Evolutionary conservation across 2,113 vertebrate genomes (phyloP).

Genomic region (Circaetus cinerascens): DNA sequence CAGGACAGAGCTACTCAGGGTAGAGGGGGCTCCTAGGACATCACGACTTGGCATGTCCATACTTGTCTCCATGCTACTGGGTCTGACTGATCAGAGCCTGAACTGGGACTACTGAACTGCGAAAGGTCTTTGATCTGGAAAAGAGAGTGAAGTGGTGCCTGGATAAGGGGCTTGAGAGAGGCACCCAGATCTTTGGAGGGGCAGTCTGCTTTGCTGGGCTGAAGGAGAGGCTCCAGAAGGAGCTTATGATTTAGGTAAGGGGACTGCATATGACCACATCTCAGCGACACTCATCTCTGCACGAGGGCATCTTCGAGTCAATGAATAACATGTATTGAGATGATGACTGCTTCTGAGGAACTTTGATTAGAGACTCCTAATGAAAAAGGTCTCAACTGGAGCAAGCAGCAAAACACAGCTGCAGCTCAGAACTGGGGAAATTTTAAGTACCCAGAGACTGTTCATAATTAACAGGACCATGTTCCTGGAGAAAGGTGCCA

Average conservation of each 20-base stretch:
- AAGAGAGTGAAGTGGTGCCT: neutral
- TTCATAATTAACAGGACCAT: no score
- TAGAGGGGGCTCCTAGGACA: neutral
- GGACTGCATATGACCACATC: neutral
- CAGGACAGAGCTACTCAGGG: neutral
- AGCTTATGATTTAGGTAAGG: neutral
- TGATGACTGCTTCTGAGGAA: neutral
- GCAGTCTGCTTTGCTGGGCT: neutral
- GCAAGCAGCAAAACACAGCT: neutral
- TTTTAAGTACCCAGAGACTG: no score
- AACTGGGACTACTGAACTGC: neutral
- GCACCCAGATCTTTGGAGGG: neutral
- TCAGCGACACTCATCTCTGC: accelerated
- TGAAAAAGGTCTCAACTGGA: neutral
- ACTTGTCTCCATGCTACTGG: neutral
- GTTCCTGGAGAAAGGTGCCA: neutral
- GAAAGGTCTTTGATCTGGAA: neutral
- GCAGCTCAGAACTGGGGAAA: neutral
- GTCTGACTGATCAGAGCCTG: neutral
- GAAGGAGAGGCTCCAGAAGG: neutral
- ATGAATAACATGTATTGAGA: neutral
- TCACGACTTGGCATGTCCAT: neutral
- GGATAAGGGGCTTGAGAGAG: neutral
- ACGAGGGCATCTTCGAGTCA: accelerated
- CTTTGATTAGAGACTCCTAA: neutral